A percentile compares a stretch with the other conserved stretches of the same genome.
phyloP scores from a whole-genome alignment of 2,797 vertebrate genomes.

The Apogon talboti region DNA sequence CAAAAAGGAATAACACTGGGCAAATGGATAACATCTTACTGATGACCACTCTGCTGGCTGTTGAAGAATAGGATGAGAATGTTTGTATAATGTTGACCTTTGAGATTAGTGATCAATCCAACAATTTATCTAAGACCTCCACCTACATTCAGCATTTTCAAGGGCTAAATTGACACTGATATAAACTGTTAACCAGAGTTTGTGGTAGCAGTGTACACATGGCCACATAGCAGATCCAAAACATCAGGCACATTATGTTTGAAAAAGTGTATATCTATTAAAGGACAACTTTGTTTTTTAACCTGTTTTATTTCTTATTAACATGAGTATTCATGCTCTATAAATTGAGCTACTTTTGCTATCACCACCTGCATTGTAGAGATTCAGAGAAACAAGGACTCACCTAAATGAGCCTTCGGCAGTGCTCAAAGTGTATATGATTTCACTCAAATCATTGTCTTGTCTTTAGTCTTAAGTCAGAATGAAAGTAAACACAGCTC shows the following conservation, averaged over 20 bases:
- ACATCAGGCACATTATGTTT: neutral
- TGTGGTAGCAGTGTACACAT: slow-evolving; percentile 1
- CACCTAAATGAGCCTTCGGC: too few relatives aligned
- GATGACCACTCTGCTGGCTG: slow-evolving; percentile 29
- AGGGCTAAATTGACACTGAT: slow-evolving; percentile 57
- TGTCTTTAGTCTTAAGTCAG: too few relatives aligned
- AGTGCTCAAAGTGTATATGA: too few relatives aligned
- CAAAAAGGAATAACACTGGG: slow-evolving; percentile 23
- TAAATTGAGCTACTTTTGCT: neutral
- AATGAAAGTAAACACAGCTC: too few relatives aligned
- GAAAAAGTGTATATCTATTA: neutral
- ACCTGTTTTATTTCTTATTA: neutral
- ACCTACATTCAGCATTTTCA: slow-evolving; percentile 31
- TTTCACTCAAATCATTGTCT: too few relatives aligned
- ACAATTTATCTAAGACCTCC: slow-evolving; percentile 32
- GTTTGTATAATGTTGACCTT: slow-evolving; percentile 19
- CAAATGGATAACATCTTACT: slow-evolving; percentile 44
- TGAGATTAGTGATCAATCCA: slow-evolving; percentile 21
- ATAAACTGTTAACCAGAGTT: slow-evolving; percentile 29
- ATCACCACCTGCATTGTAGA: slow-evolving; percentile 10
- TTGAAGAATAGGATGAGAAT: slow-evolving; percentile 21
- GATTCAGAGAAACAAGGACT: slow-evolving; percentile 1
- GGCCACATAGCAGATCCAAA: slow-evolving; percentile 8
- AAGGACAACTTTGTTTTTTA: too few relatives aligned
- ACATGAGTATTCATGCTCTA: neutral